Percentiles rank a stretch among this genome's conserved stretches.
phyloP scores from a whole-genome alignment of 2,888 invertebrate species.

The Drosophila paranaensis region DNA sequence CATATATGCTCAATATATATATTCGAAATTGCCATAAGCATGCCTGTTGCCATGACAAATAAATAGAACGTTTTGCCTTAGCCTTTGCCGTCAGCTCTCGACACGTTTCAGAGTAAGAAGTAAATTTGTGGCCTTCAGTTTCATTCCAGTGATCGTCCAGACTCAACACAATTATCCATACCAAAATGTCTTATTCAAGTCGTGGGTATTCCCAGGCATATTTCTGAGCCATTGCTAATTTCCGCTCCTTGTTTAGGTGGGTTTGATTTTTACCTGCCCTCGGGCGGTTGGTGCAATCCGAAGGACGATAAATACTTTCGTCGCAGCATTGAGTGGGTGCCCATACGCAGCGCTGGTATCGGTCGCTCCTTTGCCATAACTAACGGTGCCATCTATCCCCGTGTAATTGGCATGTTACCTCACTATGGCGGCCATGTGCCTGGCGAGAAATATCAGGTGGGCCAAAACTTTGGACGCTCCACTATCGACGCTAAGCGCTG shows the following conservation, averaged over 20 bases:
- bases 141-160: conserved; percentile 4
- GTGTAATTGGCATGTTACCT: conserved; percentile 90
- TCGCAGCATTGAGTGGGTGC: conserved; percentile 91
- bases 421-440: conserved; percentile 93
- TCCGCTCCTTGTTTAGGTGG: conserved; percentile 49
- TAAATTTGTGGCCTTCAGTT: conserved; percentile 22
- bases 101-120: conserved; percentile 7
- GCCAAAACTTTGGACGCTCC: conserved; percentile 91
- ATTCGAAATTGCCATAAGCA: conserved; percentile 5
- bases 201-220: conserved; percentile 48
- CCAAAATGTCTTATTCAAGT: conserved; percentile 61
- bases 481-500: conserved; percentile 91
- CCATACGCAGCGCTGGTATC: conserved; percentile 82
- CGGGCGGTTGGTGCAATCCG: conserved; percentile 90
- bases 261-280: conserved; percentile 85
- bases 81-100: conserved; percentile 44
- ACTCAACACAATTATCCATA: background rate
- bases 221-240: background rate
- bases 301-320: conserved; percentile 90
- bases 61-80: conserved; percentile 63
- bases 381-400: conserved; percentile 89
- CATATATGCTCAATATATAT: background rate
- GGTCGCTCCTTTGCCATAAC: conserved; percentile 73
- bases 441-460: conserved; percentile 89
- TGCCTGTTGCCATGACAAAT: conserved; percentile 61